A percentile compares a stretch with the other conserved stretches of the same genome.
These are phyloP conservation scores for Tragelaphus buxtoni DNA, from an alignment of 2,113 vertebrate genomes.

Conservation along the genomic window DNA sequence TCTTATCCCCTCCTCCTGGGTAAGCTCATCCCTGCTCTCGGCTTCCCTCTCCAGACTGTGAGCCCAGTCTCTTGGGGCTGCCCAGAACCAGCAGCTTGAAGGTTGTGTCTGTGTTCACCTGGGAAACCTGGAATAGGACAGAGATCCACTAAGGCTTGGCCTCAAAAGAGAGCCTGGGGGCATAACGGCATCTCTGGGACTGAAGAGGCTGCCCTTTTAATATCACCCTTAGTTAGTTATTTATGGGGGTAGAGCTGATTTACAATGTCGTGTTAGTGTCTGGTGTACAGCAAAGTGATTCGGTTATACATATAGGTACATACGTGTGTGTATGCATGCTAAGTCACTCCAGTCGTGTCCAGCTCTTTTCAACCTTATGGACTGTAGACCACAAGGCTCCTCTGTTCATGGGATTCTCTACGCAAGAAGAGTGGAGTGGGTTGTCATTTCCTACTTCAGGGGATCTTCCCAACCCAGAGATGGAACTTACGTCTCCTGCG, in stretches of 20 bases:
- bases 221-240: neutral
- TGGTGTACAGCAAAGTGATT: neutral
- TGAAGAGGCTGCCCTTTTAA: neutral
- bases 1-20: no score
- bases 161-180: neutral
- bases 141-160: neutral
- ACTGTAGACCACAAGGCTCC: neutral
- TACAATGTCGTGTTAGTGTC: neutral
- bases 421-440: neutral
- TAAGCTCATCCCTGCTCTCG: neutral
- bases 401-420: neutral
- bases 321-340: neutral
- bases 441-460: neutral
- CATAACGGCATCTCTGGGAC: neutral
- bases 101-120: fast-evolving
- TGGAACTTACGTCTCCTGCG: neutral
- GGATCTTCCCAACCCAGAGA: neutral
- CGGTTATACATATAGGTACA: neutral
- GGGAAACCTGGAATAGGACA: neutral
- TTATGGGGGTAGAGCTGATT: neutral
- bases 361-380: neutral
- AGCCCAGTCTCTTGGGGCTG: neutral
- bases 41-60: neutral
- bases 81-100: neutral
- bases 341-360: neutral